Evolutionary conservation across 2,888 invertebrate species (phyloP).

Genomic region (Eristalis intricaria): DNA sequence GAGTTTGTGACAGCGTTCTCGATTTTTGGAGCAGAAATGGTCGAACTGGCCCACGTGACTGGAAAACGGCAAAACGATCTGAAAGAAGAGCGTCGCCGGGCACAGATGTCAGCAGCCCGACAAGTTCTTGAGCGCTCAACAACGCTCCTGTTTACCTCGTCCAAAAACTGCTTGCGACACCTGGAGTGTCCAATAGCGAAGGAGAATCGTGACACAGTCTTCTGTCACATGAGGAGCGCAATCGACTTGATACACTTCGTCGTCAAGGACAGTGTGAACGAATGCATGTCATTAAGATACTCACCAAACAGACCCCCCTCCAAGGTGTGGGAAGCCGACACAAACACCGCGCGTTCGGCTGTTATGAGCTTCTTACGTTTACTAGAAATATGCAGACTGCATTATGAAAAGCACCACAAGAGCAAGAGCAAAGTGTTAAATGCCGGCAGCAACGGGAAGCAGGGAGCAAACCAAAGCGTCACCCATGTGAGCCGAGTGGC

Average conservation of each 20-base stretch:
- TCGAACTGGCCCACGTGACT: constrained; percentile 97
- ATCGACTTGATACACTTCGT: constrained; percentile 99
- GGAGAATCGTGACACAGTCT: constrained; percentile 98
- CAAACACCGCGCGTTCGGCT: constrained; percentile 88
- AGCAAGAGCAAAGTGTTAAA: constrained; percentile 53
- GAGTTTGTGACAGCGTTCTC: constrained; percentile 99
- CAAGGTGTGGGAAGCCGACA: constrained; percentile 84
- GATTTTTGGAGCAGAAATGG: constrained; percentile 99
- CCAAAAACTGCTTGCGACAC: constrained; percentile 97
- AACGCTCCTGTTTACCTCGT: constrained; percentile 97
- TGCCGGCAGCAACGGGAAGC: constrained; percentile 64
- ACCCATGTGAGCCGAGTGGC: constrained; percentile 13
- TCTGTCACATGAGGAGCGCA: constrained; percentile 98
- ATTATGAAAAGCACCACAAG: constrained; percentile 73
- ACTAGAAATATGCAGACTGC: constrained; percentile 85
- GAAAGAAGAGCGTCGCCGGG: constrained; percentile 95
- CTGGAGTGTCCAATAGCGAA: constrained; percentile 96
- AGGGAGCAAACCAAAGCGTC: constrained; percentile 35
- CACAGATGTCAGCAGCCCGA: constrained; percentile 98
- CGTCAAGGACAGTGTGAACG: constrained; percentile 96
- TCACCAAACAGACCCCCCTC: constrained; percentile 76
- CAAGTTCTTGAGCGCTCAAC: constrained; percentile 97
- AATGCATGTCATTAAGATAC: constrained; percentile 82
- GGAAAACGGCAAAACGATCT: constrained; percentile 91
- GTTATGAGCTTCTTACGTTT: constrained; percentile 91